Base-by-base conservation (phyloP, 2,888 invertebrate genomes). In the Andricus curvator region DNA sequence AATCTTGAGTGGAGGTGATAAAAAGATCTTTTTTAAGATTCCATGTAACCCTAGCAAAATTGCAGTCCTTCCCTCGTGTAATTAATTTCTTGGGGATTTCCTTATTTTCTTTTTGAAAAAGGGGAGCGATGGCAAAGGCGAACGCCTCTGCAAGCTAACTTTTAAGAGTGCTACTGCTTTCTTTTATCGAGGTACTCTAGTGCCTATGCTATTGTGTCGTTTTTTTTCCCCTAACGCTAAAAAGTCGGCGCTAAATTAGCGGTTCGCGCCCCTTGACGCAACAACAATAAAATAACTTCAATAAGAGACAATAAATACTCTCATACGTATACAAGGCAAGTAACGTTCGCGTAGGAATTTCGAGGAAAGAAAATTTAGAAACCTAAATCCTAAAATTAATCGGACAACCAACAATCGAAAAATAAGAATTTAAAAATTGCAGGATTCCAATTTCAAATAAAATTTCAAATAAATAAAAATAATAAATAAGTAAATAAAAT, bases 101-200 rank as follows among this genome's bases (percentile, higher is more conserved):
- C 51, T 78, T 77, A 4, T 11, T 56, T 78, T 48, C 51, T 67
- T 48, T 17, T 22, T 37, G 8, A 51, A 77, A 51, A 82, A 77
- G 67, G 77, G 81, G 78, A 48, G 80, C 81, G 87, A 88, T 86
- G 85, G 87, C 87, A 87, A 87, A 85, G 86, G 84, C 85, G 86
- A 88, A 88, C 88, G 85, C 87, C 87, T 85, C 88, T 87, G 89
- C 90, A 88, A 90, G 90, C 90, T 90, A 90, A 90, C 90, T 90
- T 90, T 90, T 89, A 89, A 90, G 87, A 90, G 89, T 89, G 89
- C 90, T 89, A 90, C 89, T 87, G 87, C 81, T 86, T 84, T 81
- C 83, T 83, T 83, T 85, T 84, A 84, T 82, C 86, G 88, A 87
- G 89, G 88, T 90, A 89, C 88, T 89, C 89, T 90, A 89, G 89